Conservation (phyloP, 23 tunicate genomes). For the Halocynthia roretzi region DNA sequence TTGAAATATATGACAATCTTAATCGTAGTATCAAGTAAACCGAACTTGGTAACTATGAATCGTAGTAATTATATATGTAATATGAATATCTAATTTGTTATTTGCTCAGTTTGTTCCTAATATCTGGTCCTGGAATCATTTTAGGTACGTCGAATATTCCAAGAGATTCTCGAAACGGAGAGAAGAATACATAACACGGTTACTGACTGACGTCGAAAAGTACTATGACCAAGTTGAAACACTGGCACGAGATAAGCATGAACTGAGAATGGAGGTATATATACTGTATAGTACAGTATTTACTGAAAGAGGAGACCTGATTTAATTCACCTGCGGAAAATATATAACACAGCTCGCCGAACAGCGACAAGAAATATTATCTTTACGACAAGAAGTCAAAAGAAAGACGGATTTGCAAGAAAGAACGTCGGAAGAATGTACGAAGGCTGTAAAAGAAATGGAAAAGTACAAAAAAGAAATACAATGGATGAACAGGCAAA, state of each 20-base stretch:
- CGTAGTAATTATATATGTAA: too few species aligned
- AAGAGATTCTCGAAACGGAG: slow-evolving; percentile 21
- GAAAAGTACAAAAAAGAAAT: slow-evolving; percentile 65
- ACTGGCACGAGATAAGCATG: slow-evolving; percentile 37
- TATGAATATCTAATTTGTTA: too few species aligned
- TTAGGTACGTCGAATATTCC: slow-evolving; percentile 22
- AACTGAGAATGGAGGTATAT: slow-evolving; percentile 50
- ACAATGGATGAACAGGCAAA: slow-evolving; percentile 72
- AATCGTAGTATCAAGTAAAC: too few species aligned
- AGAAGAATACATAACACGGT: slow-evolving; percentile 23
- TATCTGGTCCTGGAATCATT: background rate
- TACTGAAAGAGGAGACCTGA: too few species aligned
- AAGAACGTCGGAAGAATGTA: slow-evolving; percentile 22
- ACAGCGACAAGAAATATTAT: slow-evolving; percentile 19
- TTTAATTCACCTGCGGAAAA: too few species aligned
- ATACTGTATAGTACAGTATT: background rate
- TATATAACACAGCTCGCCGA: slow-evolving; percentile 22
- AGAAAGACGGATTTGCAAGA: slow-evolving; percentile 13
- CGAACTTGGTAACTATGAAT: too few species aligned
- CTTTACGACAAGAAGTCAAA: slow-evolving; percentile 20
- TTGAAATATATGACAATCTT: too few species aligned
- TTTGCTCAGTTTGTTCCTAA: too few species aligned
- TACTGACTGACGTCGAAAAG: slow-evolving; percentile 50
- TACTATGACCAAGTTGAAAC: slow-evolving; percentile 35
- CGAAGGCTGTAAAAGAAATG: slow-evolving; percentile 28